A percentile compares a stretch with the other conserved stretches of the same genome.
phyloP scores from a whole-genome alignment of 2,797 vertebrate genomes.

The Spinibarbus caldwelli region DNA sequence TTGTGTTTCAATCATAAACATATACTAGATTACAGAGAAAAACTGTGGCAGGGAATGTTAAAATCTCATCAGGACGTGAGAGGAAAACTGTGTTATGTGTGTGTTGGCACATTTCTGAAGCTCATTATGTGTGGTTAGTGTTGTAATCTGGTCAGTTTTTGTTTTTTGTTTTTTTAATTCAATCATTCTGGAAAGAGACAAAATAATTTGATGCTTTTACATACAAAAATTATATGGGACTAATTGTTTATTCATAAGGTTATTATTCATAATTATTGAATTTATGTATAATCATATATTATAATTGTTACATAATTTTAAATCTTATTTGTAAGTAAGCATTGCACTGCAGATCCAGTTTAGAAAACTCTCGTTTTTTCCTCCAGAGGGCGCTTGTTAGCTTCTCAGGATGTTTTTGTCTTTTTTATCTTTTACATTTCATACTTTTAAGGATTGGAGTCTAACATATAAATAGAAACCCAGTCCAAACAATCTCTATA shows the following conservation, averaged over 20 bases:
- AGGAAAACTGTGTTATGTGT: not conserved
- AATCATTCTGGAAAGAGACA: not conserved
- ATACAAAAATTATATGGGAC: not conserved
- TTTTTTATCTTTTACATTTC: not conserved
- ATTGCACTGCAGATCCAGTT: not conserved
- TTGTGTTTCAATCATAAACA: slow-evolving; percentile 20
- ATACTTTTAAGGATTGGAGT: not conserved
- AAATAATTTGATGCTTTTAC: not conserved
- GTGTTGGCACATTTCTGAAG: slow-evolving; percentile 13
- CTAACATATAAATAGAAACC: not conserved
- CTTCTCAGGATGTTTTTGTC: not conserved
- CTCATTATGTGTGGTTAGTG: slow-evolving; percentile 12
- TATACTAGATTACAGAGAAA: slow-evolving; percentile 19
- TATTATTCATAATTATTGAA: not conserved
- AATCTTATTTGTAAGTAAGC: not conserved
- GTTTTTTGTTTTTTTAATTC: not conserved
- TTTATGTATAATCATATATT: too few relatives aligned
- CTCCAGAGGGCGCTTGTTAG: not conserved
- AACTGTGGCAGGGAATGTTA: not conserved
- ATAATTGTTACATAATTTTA: too few relatives aligned
- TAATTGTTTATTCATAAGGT: too few relatives aligned
- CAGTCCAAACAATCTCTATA: not conserved
- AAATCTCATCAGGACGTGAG: not conserved
- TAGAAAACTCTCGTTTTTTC: not conserved
- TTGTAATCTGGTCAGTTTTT: not conserved